Conservation (phyloP, 1,140 invertebrate species). For the Drosophila funebris region DNA sequence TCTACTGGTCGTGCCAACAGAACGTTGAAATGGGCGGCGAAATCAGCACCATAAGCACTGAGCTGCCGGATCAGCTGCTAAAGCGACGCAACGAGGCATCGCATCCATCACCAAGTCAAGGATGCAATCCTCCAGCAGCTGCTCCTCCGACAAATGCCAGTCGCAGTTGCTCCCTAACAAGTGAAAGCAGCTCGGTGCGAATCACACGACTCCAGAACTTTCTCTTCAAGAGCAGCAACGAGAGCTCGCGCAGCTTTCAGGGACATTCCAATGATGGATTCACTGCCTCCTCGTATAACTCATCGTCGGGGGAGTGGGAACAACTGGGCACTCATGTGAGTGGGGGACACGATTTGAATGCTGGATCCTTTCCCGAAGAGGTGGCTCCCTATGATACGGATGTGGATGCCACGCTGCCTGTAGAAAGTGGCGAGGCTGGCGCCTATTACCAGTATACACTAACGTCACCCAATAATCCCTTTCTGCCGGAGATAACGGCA, state of each 20-base stretch:
- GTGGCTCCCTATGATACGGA: conserved; percentile 58
- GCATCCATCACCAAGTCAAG: conserved; percentile 2
- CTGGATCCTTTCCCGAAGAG: conserved; percentile 66
- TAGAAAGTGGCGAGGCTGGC: conserved; percentile 46
- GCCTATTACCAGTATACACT: conserved; percentile 79
- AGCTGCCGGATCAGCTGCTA: conserved; percentile 11
- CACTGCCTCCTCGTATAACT: conserved; percentile 75
- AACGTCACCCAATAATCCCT: conserved; percentile 81
- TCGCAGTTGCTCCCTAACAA: conserved; percentile 75
- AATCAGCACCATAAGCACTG: conserved; percentile 57
- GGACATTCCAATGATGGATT: conserved; percentile 80
- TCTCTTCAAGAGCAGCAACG: conserved; percentile 81
- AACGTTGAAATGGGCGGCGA: conserved; percentile 69
- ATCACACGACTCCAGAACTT: conserved; percentile 76
- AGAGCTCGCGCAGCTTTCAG: conserved; percentile 69
- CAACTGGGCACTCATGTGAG: conserved; percentile 65
- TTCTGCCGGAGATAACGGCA: conserved; percentile 79
- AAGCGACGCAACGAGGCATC: conserved; percentile 35
- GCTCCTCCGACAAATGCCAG: conserved; percentile 41
- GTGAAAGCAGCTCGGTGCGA: conserved; percentile 75
- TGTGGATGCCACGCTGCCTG: conserved; percentile 39
- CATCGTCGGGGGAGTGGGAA: conserved; percentile 79
- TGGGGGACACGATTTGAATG: conserved; percentile 56
- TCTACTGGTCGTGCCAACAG: conserved; percentile 60
- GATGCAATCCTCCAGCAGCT: conserved; percentile 19